Evolutionary conservation across 2,888 invertebrate genomes (phyloP), one percentile per base, ranked within the genome.

Genomic region (Microctonus hyperodae): DNA sequence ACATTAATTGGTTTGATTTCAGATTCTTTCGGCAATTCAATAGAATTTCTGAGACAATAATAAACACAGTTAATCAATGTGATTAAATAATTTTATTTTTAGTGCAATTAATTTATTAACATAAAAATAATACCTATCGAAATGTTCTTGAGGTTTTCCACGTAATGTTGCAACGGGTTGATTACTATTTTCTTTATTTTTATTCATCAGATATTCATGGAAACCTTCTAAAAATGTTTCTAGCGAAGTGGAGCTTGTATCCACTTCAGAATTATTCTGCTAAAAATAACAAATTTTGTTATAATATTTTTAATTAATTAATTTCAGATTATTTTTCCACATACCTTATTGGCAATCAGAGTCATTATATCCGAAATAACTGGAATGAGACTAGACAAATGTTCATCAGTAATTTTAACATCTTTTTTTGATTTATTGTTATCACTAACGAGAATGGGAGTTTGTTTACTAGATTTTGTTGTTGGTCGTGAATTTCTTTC

Each of bases 291-390:
- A 31, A 48, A 13, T 31, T 31, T 62, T 31, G 10, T 23, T 5
- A 6, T 37, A 53, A 22, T 1, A 0, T n/a, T n/a, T n/a, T n/a
- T 23, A n/a, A 59, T 65, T 2, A 22, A 11, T 16, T 48, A 35
- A 20, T 56, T 23, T 20, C 31, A 53, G 51, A 13, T 51, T 31
- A 20, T 40, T 7, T 16, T 65, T 33, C 22, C 10, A 28, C 13
- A 57, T 70, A 80, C 80, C 69, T 79, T 77, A 64, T 73, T 76
- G 63, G 75, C 70, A n/a, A 79, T 67, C 25, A 78, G 64, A 22
- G 76, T 71, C 72, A 83, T 75, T 11, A 82, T 73, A 69, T 81
- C 78, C 13, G 78, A 79, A 68, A 81, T 78, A 13, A 80, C 73
- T 37, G 81, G 81, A 16, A 80, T 75, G 23, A 82, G 71, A 66